Percentiles rank a stretch among this genome's conserved stretches.
phyloP scores from a whole-genome alignment of 2,113 vertebrate species.

The Perognathus longimembris region DNA sequence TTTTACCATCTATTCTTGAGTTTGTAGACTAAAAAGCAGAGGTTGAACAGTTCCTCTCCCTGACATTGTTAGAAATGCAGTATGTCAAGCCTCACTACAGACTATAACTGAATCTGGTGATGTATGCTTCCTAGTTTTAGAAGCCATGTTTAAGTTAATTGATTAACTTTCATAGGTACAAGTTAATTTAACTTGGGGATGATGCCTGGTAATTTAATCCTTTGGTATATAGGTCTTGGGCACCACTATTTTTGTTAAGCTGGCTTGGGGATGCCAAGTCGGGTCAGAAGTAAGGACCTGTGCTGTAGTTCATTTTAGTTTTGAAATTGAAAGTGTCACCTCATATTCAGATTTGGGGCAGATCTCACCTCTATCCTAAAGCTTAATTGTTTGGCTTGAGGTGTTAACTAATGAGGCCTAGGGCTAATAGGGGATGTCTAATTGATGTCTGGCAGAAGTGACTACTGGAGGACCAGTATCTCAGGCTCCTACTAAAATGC shows the following conservation, averaged over 20 bases:
- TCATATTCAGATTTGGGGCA: conserved; percentile 26
- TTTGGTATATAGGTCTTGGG: not conserved
- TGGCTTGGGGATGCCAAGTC: no score
- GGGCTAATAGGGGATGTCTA: not conserved
- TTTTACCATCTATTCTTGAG: not conserved
- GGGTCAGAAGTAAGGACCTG: not conserved
- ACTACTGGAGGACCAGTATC: not conserved
- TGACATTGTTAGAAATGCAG: not conserved
- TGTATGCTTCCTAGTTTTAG: not conserved
- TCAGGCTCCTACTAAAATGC: conserved; percentile 18
- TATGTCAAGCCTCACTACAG: not conserved
- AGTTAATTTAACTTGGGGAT: not conserved
- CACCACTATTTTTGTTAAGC: not conserved
- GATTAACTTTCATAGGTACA: not conserved
- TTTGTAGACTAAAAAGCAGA: not conserved
- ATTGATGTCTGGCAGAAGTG: not conserved
- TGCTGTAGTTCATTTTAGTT: not conserved
- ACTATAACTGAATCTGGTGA: not conserved
- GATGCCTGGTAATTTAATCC: not conserved
- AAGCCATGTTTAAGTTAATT: not conserved
- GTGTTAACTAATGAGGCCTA: not conserved
- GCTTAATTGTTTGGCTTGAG: not conserved
- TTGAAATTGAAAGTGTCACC: conserved; percentile 5
- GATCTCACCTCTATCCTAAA: conserved; percentile 11
- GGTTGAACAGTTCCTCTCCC: not conserved